Conservation (phyloP, 2,797 vertebrate genomes). For the Anniella stebbinsi region DNA sequence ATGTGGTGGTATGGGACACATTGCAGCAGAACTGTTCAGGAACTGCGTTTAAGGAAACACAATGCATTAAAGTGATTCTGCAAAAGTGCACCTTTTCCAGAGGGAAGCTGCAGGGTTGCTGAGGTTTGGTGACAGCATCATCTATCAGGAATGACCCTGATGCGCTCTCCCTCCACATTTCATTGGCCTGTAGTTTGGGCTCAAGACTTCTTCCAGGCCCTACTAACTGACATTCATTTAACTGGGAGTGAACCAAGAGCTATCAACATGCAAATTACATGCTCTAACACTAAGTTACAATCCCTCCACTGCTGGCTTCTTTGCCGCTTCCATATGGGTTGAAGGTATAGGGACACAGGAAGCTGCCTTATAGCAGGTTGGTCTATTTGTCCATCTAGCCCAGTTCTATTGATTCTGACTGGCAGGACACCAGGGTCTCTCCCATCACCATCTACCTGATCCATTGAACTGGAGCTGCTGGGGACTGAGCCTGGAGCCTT, state of each 20-base stretch:
- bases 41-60: too few relatives aligned
- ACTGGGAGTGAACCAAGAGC: background rate
- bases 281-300: background rate
- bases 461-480: background rate
- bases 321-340: background rate
- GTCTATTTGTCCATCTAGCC: background rate
- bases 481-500: too few relatives aligned
- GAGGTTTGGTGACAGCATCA: too few relatives aligned
- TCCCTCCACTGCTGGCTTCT: background rate
- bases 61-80: too few relatives aligned
- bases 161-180: too few relatives aligned
- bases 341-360: too few relatives aligned
- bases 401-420: background rate
- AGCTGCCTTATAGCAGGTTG: background rate
- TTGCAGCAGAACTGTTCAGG: too few relatives aligned
- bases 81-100: too few relatives aligned
- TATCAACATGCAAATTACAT: background rate
- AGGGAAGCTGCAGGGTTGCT: too few relatives aligned
- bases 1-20: too few relatives aligned
- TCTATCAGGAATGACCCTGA: too few relatives aligned
- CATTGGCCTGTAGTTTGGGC: too few relatives aligned
- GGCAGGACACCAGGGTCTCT: background rate
- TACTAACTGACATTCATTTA: background rate
- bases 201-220: background rate
- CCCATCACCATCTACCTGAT: background rate